These are phyloP conservation scores for Mareca penelope DNA, from an alignment of 2,797 vertebrate species.

Conservation along the genomic window DNA sequence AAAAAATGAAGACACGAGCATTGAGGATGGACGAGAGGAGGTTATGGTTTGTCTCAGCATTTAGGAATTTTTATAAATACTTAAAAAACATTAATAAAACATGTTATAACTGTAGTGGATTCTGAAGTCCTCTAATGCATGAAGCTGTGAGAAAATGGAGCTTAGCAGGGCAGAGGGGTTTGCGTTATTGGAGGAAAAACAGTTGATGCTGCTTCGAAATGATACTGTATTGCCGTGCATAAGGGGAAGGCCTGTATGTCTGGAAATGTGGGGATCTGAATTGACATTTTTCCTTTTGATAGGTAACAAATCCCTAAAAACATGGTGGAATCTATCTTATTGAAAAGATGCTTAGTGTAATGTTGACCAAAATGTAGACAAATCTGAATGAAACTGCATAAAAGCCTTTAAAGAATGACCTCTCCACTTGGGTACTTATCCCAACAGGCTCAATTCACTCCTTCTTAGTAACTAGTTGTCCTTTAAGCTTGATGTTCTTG, in stretches of 20 bases:
- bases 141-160: not conserved
- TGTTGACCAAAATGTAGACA: not conserved
- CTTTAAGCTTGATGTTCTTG: not conserved
- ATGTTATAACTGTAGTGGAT: not conserved
- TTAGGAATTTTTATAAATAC: not conserved
- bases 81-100: not conserved
- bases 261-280: not conserved
- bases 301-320: not conserved
- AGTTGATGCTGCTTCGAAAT: not conserved
- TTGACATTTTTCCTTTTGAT: not conserved
- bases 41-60: not conserved
- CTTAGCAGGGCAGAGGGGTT: not conserved
- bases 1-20: not conserved
- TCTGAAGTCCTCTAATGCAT: not conserved
- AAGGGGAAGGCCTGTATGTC: rapidly evolving
- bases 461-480: not conserved
- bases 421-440: not conserved
- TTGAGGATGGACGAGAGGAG: not conserved
- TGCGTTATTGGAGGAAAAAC: not conserved
- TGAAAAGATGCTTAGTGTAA: not conserved
- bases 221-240: not conserved
- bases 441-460: not conserved
- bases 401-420: not conserved
- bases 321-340: not conserved
- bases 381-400: not conserved